A percentile compares a stretch with the other conserved stretches of the same genome.
phyloP scores from a whole-genome alignment of 1,140 invertebrate species.

The Bombus haemorrhoidalis region DNA sequence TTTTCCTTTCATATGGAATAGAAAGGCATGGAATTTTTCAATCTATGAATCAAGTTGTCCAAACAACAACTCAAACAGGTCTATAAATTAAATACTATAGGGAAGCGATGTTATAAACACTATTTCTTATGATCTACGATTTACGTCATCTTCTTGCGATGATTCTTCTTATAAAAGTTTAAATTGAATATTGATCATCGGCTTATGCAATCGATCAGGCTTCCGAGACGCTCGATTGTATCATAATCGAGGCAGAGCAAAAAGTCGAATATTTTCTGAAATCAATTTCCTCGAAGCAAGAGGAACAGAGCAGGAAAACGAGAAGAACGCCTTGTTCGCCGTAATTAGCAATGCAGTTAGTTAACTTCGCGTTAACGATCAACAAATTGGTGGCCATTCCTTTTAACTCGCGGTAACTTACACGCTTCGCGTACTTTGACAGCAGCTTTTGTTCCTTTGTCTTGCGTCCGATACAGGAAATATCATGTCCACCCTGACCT shows the following conservation, averaged over 20 bases:
- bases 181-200: not conserved
- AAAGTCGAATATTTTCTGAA: not conserved
- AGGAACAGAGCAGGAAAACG: not conserved
- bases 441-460: slow-evolving; percentile 71
- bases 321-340: not conserved
- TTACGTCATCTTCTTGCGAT: too few relatives aligned
- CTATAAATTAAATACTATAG: too few relatives aligned
- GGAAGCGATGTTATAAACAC: too few relatives aligned
- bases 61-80: too few relatives aligned
- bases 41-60: not conserved
- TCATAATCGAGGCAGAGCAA: not conserved
- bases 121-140: too few relatives aligned
- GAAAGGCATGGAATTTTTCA: not conserved
- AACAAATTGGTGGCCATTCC: slow-evolving; percentile 24
- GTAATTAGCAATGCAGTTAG: slow-evolving; percentile 10
- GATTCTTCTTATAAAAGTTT: too few relatives aligned
- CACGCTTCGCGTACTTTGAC: slow-evolving; percentile 50
- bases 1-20: not conserved
- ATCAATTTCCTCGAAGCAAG: not conserved
- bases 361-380: slow-evolving; percentile 36
- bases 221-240: not conserved
- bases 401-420: slow-evolving; percentile 27
- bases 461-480: slow-evolving; percentile 46
- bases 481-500: slow-evolving; percentile 57
- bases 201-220: not conserved